A percentile compares a stretch with the other conserved stretches of the same genome.
Evolutionary conservation across 2,113 vertebrate species (phyloP).

Genomic region (Dromiciops gliroides): DNA sequence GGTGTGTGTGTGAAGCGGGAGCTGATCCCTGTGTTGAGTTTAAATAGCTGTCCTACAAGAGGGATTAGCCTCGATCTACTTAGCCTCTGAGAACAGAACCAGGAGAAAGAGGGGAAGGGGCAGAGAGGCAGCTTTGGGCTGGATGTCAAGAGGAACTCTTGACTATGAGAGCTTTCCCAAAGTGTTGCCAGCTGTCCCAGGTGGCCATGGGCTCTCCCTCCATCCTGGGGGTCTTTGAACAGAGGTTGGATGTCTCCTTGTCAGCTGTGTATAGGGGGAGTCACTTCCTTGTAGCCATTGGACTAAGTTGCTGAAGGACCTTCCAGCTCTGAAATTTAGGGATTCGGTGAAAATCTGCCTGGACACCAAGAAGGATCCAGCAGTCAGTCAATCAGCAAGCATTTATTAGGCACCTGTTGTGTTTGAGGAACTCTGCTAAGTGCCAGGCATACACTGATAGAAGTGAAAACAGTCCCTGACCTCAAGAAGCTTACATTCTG

Average conservation of each 20-base stretch:
- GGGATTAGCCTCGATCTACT: not conserved
- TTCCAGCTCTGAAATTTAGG: no score
- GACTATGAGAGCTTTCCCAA: no score
- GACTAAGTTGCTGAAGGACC: no score
- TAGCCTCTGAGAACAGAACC: not conserved
- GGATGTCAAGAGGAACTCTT: not conserved
- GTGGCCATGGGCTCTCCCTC: no score
- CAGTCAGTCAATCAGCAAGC: no score
- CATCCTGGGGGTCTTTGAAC: not conserved
- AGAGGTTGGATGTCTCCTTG: no score
- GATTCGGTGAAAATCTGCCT: no score
- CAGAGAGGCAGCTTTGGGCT: not conserved
- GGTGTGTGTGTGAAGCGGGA: no score
- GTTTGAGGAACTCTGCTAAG: not conserved
- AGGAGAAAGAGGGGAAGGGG: not conserved
- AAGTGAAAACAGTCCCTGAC: not conserved
- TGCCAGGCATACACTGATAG: not conserved
- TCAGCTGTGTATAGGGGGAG: no score
- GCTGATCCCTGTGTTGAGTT: not conserved
- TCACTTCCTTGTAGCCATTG: no score
- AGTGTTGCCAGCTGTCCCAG: not conserved
- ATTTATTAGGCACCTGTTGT: not conserved
- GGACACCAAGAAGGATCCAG: no score
- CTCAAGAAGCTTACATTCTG: not conserved
- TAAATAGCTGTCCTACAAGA: not conserved